Percentiles rank a stretch among this genome's conserved stretches.
These are phyloP conservation scores for Podarcis lilfordi DNA, from an alignment of 2,797 vertebrate genomes.

Conservation along the genomic window DNA sequence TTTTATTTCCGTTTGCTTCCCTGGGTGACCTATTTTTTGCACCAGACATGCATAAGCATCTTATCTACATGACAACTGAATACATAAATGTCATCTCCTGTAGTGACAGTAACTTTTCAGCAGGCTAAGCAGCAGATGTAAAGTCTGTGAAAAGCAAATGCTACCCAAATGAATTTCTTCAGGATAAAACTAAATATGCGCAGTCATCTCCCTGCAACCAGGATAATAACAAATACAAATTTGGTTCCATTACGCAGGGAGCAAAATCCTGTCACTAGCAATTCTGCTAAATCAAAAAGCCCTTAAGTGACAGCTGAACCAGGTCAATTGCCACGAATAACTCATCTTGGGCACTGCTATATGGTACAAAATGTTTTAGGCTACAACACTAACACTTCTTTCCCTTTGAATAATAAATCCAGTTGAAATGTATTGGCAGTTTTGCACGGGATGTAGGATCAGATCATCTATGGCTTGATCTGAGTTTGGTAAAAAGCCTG, in stretches of 20 bases:
- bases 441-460: not conserved
- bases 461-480: constrained; percentile 18
- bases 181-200: not conserved
- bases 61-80: constrained; percentile 36
- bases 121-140: constrained; percentile 8
- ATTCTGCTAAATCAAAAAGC: constrained; percentile 22
- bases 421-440: constrained; percentile 14
- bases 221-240: not conserved
- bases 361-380: not conserved
- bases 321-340: not conserved
- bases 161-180: constrained; percentile 29
- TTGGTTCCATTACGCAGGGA: constrained; percentile 6
- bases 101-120: not conserved
- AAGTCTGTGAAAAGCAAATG: constrained; percentile 18
- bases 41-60: constrained; percentile 14
- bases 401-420: constrained; percentile 12
- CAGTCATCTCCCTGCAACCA: constrained; percentile 17
- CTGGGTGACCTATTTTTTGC: constrained; percentile 54
- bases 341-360: not conserved
- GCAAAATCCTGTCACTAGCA: not conserved
- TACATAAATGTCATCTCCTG: constrained; percentile 5
- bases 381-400: not conserved
- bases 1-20: not conserved
- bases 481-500: constrained; percentile 48
- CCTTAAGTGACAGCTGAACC: constrained; percentile 9